These are phyloP conservation scores for Hipposideros larvatus DNA, from an alignment of 2,797 vertebrate species.

Conservation along the genomic window DNA sequence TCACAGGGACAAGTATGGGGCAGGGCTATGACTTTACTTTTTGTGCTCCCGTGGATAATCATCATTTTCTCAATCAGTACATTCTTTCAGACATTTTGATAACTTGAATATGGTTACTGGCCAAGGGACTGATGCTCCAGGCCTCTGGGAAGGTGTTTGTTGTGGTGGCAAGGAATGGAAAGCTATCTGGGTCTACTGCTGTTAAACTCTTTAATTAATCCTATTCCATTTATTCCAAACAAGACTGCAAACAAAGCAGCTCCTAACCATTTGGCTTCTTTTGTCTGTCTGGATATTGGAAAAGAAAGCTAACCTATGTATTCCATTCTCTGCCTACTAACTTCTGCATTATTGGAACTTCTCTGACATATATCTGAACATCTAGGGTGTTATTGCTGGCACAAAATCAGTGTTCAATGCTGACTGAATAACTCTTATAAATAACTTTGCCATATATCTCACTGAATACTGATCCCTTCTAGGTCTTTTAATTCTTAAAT, in stretches of 20 bases:
- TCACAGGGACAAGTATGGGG: background rate
- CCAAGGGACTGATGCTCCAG: background rate
- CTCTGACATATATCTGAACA: background rate
- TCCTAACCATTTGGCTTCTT: constrained; percentile 36
- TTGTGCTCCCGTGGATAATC: background rate
- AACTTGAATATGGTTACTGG: constrained; percentile 17
- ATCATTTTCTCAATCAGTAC: background rate
- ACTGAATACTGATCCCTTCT: background rate
- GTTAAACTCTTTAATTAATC: background rate
- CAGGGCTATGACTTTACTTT: background rate
- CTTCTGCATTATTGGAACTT: constrained; percentile 28
- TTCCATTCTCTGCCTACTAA: background rate
- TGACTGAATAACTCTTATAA: constrained; percentile 28
- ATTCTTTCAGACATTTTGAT: constrained; percentile 38
- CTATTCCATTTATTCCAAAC: constrained; percentile 20
- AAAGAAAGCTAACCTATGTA: background rate
- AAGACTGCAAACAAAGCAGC: constrained; percentile 12
- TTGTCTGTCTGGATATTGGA: background rate
- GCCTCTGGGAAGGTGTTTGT: background rate
- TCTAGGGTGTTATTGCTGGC: background rate
- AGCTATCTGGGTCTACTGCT: background rate
- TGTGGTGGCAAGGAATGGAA: background rate
- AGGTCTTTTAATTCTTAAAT: constrained; percentile 47
- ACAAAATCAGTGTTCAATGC: constrained; percentile 28
- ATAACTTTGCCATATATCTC: background rate